Evolutionary conservation across 2,888 invertebrate species (phyloP).

Genomic region (Pyrrhosoma nymphula): DNA sequence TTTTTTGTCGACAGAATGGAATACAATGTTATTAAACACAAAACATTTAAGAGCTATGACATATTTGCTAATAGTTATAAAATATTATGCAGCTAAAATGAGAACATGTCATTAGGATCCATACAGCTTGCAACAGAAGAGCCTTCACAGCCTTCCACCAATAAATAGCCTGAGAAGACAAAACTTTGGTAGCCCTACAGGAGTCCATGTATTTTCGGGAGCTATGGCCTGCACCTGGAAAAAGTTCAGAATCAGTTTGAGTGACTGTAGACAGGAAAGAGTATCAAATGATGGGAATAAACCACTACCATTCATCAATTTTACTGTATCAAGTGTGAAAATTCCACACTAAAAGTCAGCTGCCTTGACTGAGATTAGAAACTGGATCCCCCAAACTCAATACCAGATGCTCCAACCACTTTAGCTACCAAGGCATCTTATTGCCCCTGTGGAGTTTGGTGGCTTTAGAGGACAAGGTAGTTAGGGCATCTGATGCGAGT

Average conservation of each 20-base stretch:
- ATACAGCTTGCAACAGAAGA: background rate
- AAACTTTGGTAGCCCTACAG: background rate
- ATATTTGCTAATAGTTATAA: slow-evolving; percentile 1
- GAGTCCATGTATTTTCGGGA: background rate
- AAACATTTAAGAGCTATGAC: background rate
- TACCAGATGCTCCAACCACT: too few species aligned
- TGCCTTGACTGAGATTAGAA: too few species aligned
- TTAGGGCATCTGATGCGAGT: too few species aligned
- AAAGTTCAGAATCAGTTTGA: background rate
- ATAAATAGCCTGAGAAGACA: background rate
- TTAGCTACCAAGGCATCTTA: too few species aligned
- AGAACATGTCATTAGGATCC: background rate
- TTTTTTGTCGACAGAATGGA: background rate
- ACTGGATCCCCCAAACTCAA: too few species aligned
- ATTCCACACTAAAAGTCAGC: too few species aligned
- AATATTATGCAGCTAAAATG: background rate
- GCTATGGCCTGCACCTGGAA: background rate
- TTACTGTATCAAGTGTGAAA: background rate
- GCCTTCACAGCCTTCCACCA: background rate
- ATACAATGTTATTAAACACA: background rate
- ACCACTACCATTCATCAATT: too few species aligned
- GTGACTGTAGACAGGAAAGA: background rate
- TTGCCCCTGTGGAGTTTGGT: too few species aligned
- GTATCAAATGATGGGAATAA: background rate
- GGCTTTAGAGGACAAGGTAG: too few species aligned